These are phyloP conservation scores for Ptychoptera albimana DNA, from an alignment of 2,888 invertebrate genomes.

Conservation along the genomic window DNA sequence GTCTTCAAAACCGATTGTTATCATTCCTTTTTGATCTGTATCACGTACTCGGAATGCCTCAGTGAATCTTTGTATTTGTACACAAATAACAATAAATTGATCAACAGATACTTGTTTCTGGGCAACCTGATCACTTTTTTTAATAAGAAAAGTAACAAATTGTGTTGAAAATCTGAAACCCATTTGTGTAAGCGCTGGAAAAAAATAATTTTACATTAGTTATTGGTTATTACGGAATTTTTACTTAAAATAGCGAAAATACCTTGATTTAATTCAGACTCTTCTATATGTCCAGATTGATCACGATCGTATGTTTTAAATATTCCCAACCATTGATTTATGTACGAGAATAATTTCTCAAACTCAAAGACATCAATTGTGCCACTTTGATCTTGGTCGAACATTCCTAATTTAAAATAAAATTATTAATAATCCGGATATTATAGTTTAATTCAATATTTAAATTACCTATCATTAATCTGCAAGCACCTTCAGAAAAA, in stretches of 20 bases:
- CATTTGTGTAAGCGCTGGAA: constrained; percentile 68
- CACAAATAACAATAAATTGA: constrained; percentile 75
- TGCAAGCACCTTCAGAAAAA: constrained; percentile 69
- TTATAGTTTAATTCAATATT: neutral
- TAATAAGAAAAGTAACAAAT: constrained; percentile 55
- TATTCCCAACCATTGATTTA: constrained; percentile 76
- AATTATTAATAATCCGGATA: too few species aligned
- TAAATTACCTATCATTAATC: constrained; percentile 55
- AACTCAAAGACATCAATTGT: constrained; percentile 73
- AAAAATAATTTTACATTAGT: neutral
- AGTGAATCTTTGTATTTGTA: constrained; percentile 75
- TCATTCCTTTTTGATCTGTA: constrained; percentile 60
- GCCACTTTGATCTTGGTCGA: constrained; percentile 71
- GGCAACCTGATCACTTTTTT: constrained; percentile 47
- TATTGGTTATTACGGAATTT: neutral
- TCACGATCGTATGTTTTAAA: constrained; percentile 78
- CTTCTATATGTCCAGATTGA: constrained; percentile 70
- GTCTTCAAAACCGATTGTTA: constrained; percentile 80
- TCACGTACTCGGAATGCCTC: constrained; percentile 76
- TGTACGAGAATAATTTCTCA: constrained; percentile 69
- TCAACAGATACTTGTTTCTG: constrained; percentile 60
- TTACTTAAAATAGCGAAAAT: too few species aligned
- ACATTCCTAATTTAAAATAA: constrained; percentile 58
- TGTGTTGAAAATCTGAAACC: constrained; percentile 70
- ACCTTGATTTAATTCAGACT: constrained; percentile 61